Percentiles rank a stretch among this genome's conserved stretches.
phyloP scores from a whole-genome alignment of 2,888 invertebrate species.

The Ophion ellenae region DNA sequence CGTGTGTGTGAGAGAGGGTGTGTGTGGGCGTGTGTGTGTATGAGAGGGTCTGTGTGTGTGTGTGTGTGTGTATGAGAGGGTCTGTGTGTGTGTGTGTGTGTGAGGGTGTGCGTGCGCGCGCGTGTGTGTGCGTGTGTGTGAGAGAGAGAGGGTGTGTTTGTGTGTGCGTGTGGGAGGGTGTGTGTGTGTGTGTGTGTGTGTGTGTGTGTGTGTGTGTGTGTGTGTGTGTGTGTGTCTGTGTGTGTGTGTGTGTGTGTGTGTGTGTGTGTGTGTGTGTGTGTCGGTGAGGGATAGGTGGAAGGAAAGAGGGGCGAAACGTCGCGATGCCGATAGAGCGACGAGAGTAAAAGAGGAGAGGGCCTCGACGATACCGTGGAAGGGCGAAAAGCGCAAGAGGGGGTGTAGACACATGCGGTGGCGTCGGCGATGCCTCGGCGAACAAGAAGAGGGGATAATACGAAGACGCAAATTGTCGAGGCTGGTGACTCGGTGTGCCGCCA shows the following conservation, averaged over 20 bases:
- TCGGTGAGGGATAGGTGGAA: background rate
- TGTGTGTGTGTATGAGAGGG: too few relatives aligned
- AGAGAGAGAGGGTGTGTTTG: too few relatives aligned
- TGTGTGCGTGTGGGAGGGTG: too few relatives aligned
- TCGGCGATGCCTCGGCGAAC: slow-evolving; percentile 43
- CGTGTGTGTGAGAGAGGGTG: too few relatives aligned
- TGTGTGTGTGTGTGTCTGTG: slow-evolving; percentile 64
- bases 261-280: background rate
- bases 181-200: too few relatives aligned
- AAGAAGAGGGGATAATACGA: slow-evolving; percentile 46
- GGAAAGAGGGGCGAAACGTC: slow-evolving; percentile 50
- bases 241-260: slow-evolving; percentile 7
- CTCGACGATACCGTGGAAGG: slow-evolving; percentile 37
- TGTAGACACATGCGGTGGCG: slow-evolving; percentile 35
- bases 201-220: too few relatives aligned
- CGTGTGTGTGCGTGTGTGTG: too few relatives aligned
- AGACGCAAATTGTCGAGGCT: slow-evolving; percentile 45
- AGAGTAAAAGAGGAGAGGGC: slow-evolving; percentile 20
- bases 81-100: too few relatives aligned
- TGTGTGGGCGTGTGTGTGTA: too few relatives aligned
- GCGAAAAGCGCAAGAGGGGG: slow-evolving; percentile 49
- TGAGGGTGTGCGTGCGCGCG: too few relatives aligned
- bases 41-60: too few relatives aligned
- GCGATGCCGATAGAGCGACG: slow-evolving; percentile 31
- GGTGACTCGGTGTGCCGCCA: slow-evolving; percentile 48